phyloP scores from a whole-genome alignment of 2,113 vertebrate genomes.

The Antechinus stuartii region DNA sequence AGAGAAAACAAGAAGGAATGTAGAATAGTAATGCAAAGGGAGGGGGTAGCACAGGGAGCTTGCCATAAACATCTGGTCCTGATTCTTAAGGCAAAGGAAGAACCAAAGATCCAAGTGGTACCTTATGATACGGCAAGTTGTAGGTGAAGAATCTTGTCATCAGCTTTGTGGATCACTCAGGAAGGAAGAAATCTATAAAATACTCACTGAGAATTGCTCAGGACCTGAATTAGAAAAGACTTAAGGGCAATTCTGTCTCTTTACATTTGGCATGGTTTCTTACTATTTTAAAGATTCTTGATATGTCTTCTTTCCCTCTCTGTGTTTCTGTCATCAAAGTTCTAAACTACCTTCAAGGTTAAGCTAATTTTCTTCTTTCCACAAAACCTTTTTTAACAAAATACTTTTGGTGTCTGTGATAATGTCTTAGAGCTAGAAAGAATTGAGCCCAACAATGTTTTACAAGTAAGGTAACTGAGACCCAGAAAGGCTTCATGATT shows the following conservation, averaged over 20 bases:
- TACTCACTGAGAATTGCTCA: rapidly evolving
- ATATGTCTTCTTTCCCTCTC: not conserved
- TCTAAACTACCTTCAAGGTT: rapidly evolving
- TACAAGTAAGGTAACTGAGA: not conserved
- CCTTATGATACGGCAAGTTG: not conserved
- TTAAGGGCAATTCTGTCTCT: not conserved
- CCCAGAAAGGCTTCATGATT: not conserved
- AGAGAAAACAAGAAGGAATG: not conserved
- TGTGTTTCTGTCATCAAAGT: not conserved
- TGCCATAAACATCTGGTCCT: not conserved
- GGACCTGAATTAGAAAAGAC: not conserved
- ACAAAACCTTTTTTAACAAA: not conserved
- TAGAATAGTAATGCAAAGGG: not conserved
- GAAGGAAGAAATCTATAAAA: not conserved
- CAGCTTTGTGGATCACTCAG: not conserved
- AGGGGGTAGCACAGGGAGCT: not conserved
- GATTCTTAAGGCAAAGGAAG: not conserved
- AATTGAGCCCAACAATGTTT: not conserved
- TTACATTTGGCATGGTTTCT: not conserved
- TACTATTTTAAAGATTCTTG: not conserved
- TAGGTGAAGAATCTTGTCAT: not conserved
- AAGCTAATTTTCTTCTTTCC: not conserved
- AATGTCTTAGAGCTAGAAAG: not conserved
- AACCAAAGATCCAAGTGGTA: not conserved
- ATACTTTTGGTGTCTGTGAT: too few relatives aligned